A percentile compares a stretch with the other conserved stretches of the same genome.
phyloP scores from a whole-genome alignment of 2,888 invertebrate species.

The Apotomis betuletana region DNA sequence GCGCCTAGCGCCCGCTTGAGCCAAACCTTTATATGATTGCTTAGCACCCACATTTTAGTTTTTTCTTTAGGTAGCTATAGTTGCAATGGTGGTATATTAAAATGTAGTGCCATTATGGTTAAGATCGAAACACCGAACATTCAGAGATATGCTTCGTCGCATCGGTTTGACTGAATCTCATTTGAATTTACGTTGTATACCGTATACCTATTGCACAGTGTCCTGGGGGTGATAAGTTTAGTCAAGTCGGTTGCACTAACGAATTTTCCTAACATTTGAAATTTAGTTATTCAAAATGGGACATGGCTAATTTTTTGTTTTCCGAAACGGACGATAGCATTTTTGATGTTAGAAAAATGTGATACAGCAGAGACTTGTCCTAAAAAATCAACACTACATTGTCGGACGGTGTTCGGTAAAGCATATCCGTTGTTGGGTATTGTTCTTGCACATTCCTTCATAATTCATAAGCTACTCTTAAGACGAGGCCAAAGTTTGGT shows the following conservation, averaged over 20 bases:
- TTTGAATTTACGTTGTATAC: constrained; percentile 13
- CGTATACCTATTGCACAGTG: not conserved
- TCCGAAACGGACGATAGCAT: no score
- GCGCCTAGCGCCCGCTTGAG: constrained; percentile 59
- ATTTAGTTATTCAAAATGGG: no score
- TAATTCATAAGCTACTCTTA: constrained; percentile 24
- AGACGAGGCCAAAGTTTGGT: constrained; percentile 21
- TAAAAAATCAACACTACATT: not conserved
- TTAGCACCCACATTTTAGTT: constrained; percentile 35
- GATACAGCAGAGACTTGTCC: no score
- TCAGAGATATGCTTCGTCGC: constrained; percentile 10
- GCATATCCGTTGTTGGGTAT: constrained; percentile 4
- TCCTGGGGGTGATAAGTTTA: not conserved
- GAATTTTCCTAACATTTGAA: no score
- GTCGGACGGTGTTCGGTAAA: not conserved
- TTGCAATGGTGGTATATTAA: constrained; percentile 2
- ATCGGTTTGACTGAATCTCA: constrained; percentile 27
- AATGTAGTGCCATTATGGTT: constrained; percentile 6
- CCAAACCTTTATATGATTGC: constrained; percentile 23
- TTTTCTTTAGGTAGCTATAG: constrained; percentile 1
- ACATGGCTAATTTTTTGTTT: no score
- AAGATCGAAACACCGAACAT: constrained; percentile 12
- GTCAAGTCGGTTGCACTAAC: no score
- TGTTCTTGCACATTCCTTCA: constrained; percentile 19
- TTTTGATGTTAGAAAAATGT: no score